Percentiles rank a stretch among this genome's conserved stretches.
phyloP scores from a whole-genome alignment of 2,113 vertebrate species.

The Scartelaos histophorus region DNA sequence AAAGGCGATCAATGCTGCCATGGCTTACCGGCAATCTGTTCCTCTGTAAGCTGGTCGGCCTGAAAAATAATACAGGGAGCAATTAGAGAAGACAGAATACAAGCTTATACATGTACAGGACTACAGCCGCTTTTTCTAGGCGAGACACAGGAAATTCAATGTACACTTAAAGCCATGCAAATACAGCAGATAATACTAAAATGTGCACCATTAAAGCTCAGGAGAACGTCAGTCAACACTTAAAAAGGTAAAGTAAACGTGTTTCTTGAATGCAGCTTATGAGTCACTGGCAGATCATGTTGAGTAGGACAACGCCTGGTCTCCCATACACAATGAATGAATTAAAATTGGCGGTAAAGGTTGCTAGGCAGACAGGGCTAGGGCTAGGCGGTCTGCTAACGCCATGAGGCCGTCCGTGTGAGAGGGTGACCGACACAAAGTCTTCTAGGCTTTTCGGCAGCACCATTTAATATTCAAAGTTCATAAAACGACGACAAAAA shows the following conservation, averaged over 20 bases:
- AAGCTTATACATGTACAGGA: neutral
- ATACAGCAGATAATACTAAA: neutral
- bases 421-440: neutral
- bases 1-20: slow-evolving; percentile 46
- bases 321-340: slow-evolving; percentile 22
- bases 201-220: neutral
- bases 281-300: neutral
- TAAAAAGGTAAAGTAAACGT: neutral
- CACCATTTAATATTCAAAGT: neutral
- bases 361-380: slow-evolving; percentile 22
- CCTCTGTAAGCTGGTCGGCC: slow-evolving; percentile 99
- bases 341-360: slow-evolving; percentile 58
- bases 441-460: neutral
- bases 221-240: neutral
- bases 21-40: slow-evolving; percentile 98
- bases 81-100: neutral
- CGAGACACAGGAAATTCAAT: neutral
- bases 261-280: neutral
- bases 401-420: neutral
- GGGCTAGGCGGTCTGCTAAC: slow-evolving; percentile 7
- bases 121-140: neutral
- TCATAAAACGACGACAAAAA: neutral
- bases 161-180: neutral
- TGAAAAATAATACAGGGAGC: slow-evolving; percentile 53
- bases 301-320: neutral